phyloP scores from a whole-genome alignment of 2,113 vertebrate genomes.

The Chamaetylas fuelleborni region DNA sequence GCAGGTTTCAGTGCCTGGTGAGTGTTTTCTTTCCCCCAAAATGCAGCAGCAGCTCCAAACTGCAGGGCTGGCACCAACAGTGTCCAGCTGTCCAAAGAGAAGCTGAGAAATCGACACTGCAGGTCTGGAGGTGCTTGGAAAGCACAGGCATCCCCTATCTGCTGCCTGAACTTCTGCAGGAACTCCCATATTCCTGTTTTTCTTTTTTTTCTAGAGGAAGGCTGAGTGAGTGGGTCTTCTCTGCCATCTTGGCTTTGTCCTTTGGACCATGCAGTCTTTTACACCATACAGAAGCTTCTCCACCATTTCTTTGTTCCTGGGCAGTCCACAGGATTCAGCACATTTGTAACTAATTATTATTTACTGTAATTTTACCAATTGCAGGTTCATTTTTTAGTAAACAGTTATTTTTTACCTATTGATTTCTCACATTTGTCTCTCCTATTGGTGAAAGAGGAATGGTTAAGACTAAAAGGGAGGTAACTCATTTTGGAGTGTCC shows the following conservation, averaged over 20 bases:
- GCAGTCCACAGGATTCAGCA: neutral
- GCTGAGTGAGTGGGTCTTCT: accelerated
- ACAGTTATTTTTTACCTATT: neutral
- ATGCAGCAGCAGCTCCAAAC: neutral
- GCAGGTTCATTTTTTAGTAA: neutral
- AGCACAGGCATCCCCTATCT: accelerated
- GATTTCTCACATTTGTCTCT: accelerated
- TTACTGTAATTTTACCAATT: neutral
- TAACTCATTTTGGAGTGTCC: neutral
- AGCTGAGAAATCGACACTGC: accelerated
- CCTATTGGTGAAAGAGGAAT: neutral
- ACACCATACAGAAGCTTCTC: neutral
- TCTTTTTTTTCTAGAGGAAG: neutral
- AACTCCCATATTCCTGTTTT: neutral
- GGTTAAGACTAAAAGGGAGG: neutral
- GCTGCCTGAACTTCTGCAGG: accelerated
- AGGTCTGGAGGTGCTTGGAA: neutral
- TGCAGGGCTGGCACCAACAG: accelerated
- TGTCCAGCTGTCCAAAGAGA: accelerated
- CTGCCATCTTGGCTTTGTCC: accelerated
- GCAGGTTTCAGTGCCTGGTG: accelerated
- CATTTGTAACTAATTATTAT: neutral
- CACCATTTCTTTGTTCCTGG: neutral
- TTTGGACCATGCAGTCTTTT: neutral
- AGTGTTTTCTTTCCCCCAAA: neutral